phyloP scores from a whole-genome alignment of 2,888 invertebrate species.

The Punctoribates punctum region DNA sequence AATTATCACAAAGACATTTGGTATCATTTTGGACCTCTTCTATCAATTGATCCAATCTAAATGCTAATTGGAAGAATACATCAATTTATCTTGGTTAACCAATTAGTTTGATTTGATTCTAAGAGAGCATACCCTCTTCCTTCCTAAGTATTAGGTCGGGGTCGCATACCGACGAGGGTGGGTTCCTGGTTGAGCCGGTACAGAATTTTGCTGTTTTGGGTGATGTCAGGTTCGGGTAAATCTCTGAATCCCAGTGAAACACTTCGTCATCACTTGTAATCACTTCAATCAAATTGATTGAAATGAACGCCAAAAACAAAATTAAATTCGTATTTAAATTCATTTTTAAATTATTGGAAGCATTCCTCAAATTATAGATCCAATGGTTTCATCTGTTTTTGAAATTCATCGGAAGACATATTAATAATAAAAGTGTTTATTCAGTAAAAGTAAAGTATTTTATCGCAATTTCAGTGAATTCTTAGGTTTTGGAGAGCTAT shows the following conservation, averaged over 20 bases:
- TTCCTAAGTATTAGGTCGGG: no score
- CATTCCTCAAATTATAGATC: no score
- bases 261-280: neutral
- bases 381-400: no score
- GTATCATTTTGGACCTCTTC: neutral
- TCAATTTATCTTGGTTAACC: neutral
- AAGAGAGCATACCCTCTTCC: no score
- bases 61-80: neutral
- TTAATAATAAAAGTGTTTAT: neutral
- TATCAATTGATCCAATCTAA: neutral
- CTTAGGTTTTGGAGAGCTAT: neutral
- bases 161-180: no score
- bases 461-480: neutral
- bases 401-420: no score
- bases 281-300: neutral
- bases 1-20: conserved; percentile 14
- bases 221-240: neutral
- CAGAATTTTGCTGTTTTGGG: no score
- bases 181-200: no score
- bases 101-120: neutral
- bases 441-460: neutral
- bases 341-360: no score
- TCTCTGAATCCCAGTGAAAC: conserved; percentile 21
- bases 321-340: no score
- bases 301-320: no score